phyloP scores from a whole-genome alignment of 2,888 invertebrate genomes.

The Apodemia duryi region DNA sequence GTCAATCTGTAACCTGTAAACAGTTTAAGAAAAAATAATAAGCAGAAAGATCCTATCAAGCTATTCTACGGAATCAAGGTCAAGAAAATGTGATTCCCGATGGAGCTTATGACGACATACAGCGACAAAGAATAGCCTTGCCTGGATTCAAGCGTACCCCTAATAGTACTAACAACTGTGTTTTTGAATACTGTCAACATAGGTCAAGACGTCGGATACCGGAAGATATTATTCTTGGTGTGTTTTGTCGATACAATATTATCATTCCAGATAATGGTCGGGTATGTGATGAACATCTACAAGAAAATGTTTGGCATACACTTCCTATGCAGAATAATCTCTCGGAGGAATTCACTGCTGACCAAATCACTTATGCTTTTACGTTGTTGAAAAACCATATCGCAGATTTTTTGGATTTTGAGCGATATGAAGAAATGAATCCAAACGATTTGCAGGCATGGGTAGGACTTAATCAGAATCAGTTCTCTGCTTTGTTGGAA shows the following conservation, averaged over 20 bases:
- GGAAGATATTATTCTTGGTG: conserved; percentile 6
- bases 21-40: no score
- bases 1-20: no score
- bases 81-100: no score
- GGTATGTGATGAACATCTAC: conserved; percentile 8
- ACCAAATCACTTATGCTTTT: neutral
- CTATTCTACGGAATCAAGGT: no score
- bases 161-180: neutral
- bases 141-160: conserved; percentile 14
- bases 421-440: conserved; percentile 7
- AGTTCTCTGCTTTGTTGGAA: conserved; percentile 15
- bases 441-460: neutral
- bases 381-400: conserved; percentile 3
- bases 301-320: conserved; percentile 1
- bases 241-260: conserved; percentile 14
- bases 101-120: no score
- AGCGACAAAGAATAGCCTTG: neutral
- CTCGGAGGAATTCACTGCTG: conserved; percentile 11
- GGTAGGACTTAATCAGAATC: conserved; percentile 1
- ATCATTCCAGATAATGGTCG: conserved; percentile 11
- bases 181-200: conserved; percentile 1
- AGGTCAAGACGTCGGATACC: conserved; percentile 10
- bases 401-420: conserved; percentile 12
- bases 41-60: no score
- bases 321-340: conserved; percentile 7